A percentile compares a stretch with the other conserved stretches of the same genome.
phyloP scores from a whole-genome alignment of 2,113 vertebrate genomes.

The rat (Rattus norvegicus) region DNA sequence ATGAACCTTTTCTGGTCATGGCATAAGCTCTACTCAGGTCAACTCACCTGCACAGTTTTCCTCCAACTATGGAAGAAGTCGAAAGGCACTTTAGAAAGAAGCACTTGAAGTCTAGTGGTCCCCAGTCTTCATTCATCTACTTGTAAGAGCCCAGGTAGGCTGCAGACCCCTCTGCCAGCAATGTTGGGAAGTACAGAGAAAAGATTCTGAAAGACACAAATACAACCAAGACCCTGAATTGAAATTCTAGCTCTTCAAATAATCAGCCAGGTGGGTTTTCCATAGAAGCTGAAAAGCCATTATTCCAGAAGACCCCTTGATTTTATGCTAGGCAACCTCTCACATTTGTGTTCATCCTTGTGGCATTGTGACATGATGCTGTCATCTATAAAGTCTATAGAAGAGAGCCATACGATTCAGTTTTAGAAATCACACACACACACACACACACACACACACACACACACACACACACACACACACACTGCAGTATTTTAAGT shows the following conservation, averaged over 20 bases:
- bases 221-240: neutral
- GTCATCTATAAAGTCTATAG: neutral
- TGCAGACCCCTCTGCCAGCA: neutral
- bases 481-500: neutral
- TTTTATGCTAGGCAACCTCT: neutral
- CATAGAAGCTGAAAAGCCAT: neutral
- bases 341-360: neutral
- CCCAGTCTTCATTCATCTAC: neutral
- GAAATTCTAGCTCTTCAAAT: neutral
- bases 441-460: too few relatives aligned
- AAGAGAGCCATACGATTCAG: too few relatives aligned
- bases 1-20: neutral
- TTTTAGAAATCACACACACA: neutral
- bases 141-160: neutral
- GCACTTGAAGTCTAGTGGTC: neutral
- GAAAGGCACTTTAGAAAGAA: slow-evolving; percentile 2
- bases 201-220: neutral
- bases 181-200: neutral
- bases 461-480: too few relatives aligned
- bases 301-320: neutral
- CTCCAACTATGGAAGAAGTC: neutral
- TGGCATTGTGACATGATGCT: neutral
- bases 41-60: neutral
- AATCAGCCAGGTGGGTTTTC: neutral
- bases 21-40: neutral